Conservation (phyloP, 2,113 vertebrate species). For the Octodon degus region DNA sequence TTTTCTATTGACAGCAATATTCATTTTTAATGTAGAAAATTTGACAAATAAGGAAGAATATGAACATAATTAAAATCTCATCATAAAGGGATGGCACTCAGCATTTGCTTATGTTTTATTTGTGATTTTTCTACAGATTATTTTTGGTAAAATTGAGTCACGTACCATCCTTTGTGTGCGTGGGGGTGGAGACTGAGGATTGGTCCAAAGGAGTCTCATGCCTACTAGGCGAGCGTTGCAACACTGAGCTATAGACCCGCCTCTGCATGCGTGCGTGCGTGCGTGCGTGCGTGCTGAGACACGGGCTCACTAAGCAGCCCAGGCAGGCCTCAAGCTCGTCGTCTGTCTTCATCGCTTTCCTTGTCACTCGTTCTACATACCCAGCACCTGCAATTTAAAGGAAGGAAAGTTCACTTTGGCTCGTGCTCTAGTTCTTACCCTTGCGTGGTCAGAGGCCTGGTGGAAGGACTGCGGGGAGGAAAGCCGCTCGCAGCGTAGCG, state of each 20-base stretch:
- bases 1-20: background rate
- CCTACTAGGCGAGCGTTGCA: background rate
- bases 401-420: background rate
- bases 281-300: background rate
- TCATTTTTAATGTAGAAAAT: conserved; percentile 26
- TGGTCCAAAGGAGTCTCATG: background rate
- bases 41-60: background rate
- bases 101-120: background rate
- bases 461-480: background rate
- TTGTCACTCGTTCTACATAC: background rate
- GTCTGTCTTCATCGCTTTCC: background rate
- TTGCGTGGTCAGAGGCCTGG: background rate
- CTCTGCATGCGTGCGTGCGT: background rate
- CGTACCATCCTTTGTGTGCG: background rate
- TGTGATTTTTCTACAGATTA: background rate
- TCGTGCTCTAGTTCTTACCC: background rate
- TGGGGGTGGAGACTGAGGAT: background rate
- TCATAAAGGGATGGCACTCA: background rate
- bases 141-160: conserved; percentile 9
- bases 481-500: background rate
- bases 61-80: background rate
- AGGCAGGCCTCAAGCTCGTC: background rate
- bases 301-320: background rate
- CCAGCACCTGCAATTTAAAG: background rate
- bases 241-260: background rate